Conservation (phyloP, 1,140 invertebrate species). For the Babylonia areolata region DNA sequence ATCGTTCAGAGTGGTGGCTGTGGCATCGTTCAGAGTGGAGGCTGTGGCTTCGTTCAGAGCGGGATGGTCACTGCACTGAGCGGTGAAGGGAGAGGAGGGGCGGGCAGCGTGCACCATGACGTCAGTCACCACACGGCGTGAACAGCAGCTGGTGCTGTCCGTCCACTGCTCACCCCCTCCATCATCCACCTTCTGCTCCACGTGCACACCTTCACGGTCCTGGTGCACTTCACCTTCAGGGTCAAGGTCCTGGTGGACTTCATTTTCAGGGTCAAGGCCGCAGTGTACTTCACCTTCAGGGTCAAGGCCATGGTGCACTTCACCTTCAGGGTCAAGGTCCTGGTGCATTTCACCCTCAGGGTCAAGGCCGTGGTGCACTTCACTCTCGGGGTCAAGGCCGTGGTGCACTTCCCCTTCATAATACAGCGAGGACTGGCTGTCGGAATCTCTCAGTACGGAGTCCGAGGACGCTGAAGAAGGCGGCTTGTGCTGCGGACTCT, state of each 20-base stretch:
- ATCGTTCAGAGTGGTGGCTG: too few relatives aligned
- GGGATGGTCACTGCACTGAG: background rate
- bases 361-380: background rate
- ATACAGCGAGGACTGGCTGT: constrained; percentile 40
- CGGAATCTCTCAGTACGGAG: constrained; percentile 45
- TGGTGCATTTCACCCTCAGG: background rate
- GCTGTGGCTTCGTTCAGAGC: too few relatives aligned
- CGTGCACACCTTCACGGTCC: too few relatives aligned
- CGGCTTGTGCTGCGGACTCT: constrained; percentile 25
- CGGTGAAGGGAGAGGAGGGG: constrained; percentile 10
- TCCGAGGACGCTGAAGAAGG: constrained; percentile 42
- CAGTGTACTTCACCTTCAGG: background rate
- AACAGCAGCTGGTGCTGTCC: background rate
- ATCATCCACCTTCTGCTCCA: background rate
- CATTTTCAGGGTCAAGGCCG: too few relatives aligned
- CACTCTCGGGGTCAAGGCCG: background rate
- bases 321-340: background rate
- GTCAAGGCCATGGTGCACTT: too few relatives aligned
- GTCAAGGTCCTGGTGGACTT: too few relatives aligned
- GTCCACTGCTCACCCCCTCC: too few relatives aligned
- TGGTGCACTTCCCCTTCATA: background rate
- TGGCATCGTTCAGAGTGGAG: too few relatives aligned
- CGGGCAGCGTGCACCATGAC: constrained; percentile 1
- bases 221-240: too few relatives aligned
- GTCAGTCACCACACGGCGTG: constrained; percentile 2